These are phyloP conservation scores for Henicopernis longicauda DNA, from an alignment of 2,113 vertebrate species.

Conservation along the genomic window DNA sequence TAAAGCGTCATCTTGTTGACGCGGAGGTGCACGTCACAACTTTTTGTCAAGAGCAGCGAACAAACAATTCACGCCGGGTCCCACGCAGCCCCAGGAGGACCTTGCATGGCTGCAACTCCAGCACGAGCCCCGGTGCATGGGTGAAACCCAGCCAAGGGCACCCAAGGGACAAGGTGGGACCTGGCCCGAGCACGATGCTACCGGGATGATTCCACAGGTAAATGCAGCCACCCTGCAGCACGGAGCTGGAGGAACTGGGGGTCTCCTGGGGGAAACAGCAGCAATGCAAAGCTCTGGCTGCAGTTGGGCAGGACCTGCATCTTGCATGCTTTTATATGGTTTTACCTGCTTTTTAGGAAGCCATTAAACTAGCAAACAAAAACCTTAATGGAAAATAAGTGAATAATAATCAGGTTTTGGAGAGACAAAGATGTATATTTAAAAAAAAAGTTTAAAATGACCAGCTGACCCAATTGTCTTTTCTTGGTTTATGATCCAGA, in stretches of 20 bases:
- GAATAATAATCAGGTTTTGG: not conserved
- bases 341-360: not conserved
- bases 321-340: not conserved
- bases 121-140: accelerated
- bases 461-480: not conserved
- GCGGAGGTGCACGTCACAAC: not conserved
- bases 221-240: accelerated
- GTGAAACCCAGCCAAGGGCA: not conserved
- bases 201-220: not conserved
- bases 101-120: not conserved
- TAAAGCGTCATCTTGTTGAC: not conserved
- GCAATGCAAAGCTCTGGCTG: not conserved
- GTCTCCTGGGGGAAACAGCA: not conserved
- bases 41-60: not conserved
- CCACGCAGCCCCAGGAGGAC: not conserved
- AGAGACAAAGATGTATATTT: not conserved
- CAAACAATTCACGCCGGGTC: accelerated
- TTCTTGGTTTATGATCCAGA: not conserved
- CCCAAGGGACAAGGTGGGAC: not conserved
- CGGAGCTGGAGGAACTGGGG: not conserved
- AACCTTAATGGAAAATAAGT: not conserved
- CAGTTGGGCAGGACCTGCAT: not conserved
- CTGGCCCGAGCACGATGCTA: accelerated
- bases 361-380: not conserved
- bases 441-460: not conserved